Evolutionary conservation across 2,888 invertebrate species (phyloP).

Genomic region (Diloba caeruleocephala): DNA sequence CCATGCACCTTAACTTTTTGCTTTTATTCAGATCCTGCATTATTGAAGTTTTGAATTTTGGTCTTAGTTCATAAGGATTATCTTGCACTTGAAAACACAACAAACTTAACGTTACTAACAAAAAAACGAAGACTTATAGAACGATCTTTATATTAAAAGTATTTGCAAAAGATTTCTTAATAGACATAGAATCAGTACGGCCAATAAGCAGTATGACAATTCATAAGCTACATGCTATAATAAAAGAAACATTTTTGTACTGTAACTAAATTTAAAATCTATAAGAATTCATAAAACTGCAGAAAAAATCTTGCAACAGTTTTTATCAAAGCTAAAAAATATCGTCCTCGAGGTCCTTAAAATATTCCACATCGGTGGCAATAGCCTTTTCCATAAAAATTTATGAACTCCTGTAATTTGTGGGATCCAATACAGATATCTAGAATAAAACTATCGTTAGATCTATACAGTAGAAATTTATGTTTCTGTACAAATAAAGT

Average conservation of each 20-base stretch:
- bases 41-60: no score
- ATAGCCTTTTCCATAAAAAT: conserved; percentile 5
- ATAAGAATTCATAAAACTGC: background rate
- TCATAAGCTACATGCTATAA: background rate
- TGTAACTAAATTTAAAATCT: background rate
- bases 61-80: no score
- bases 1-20: no score
- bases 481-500: no score
- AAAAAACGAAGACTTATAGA: no score
- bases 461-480: conserved; percentile 1
- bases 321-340: background rate
- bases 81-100: no score
- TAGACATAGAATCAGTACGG: no score
- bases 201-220: background rate
- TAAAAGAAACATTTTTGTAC: background rate
- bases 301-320: background rate
- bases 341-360: background rate
- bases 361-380: background rate
- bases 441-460: background rate
- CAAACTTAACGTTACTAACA: no score
- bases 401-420: background rate
- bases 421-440: background rate
- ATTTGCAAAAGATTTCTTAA: no score
- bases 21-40: no score
- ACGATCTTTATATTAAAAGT: no score